Evolutionary conservation across 2,888 invertebrate species (phyloP), one percentile per base, ranked within the genome.

Genomic region (Eledona agricola): DNA sequence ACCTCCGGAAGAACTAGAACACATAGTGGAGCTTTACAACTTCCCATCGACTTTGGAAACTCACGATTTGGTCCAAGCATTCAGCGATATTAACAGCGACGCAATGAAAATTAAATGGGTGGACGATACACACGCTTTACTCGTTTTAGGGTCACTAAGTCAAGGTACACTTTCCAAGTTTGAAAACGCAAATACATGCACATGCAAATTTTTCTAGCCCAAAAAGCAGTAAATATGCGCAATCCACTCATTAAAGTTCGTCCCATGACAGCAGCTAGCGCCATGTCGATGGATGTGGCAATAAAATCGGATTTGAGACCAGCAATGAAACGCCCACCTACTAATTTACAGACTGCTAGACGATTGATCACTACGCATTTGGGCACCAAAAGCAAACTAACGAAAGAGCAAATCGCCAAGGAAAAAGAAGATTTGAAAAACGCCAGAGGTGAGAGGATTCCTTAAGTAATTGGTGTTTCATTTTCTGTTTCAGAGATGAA

Each of bases 41-140:
- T 76, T 76, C 59, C 74, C 76, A 16, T 37, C 73, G 1, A 65
- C 69, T n/a, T 70, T 76, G 20, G 71, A 67, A 57, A 75, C 75
- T 3, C 71, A 72, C 28, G 76, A 76, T 64, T 64, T 76, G 34
- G 73, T 76, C 55, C 73, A 74, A 51, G 65, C 73, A 22, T 76
- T 75, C 51, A 71, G 69, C 51, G 65, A 68, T 26, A 69, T 75
- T 9, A 70, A 73, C 16, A 69, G 71, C 51, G 73, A 75, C 50
- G 66, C 72, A 1, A 74, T 75, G 72, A 75, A 76, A 51, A 63
- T 76, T 31, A 73, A 74, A 61, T 76, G 75, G 76, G 71, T 75
- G 11, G 74, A 75, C 60, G 73, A 76, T 47, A 76, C 76, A n/a
- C 75, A 74, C 55, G 76, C 75, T 9, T 63, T 76, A 25, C 62